These are phyloP conservation scores for Falcaria lacertinaria DNA, from an alignment of 2,888 invertebrate genomes.

Conservation along the genomic window DNA sequence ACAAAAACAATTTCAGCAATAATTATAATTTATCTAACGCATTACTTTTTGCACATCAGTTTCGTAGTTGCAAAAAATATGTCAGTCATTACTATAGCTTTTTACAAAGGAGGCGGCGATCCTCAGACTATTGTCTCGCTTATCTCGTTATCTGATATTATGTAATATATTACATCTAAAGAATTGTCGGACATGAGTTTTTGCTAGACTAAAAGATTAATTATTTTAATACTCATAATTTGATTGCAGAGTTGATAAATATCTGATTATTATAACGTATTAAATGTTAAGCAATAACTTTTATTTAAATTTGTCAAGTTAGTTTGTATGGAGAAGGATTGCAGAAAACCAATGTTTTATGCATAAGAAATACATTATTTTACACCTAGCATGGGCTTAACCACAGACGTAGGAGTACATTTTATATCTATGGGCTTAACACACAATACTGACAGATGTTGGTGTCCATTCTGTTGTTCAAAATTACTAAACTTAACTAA, in stretches of 20 bases:
- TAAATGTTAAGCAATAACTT: no score
- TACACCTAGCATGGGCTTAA: no score
- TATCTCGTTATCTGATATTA: not conserved
- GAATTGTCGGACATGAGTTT: not conserved
- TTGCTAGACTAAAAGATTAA: conserved; percentile 1
- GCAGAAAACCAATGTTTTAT: no score
- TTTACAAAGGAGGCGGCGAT: conserved; percentile 2
- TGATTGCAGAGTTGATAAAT: not conserved
- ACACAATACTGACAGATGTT: no score
- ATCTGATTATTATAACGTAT: not conserved
- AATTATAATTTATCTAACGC: not conserved
- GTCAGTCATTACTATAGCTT: not conserved
- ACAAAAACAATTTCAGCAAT: not conserved
- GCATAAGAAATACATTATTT: no score
- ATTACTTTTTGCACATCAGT: not conserved
- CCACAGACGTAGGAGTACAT: no score
- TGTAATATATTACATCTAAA: not conserved
- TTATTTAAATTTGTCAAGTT: no score
- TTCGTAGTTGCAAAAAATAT: not conserved
- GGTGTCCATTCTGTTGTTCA: no score
- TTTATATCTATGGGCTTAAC: no score
- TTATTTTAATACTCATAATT: not conserved
- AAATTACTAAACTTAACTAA: no score
- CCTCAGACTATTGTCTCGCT: not conserved
- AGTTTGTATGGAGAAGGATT: no score